Base-by-base conservation (phyloP, 2,797 vertebrate species). In the Manis pentadactyla region DNA sequence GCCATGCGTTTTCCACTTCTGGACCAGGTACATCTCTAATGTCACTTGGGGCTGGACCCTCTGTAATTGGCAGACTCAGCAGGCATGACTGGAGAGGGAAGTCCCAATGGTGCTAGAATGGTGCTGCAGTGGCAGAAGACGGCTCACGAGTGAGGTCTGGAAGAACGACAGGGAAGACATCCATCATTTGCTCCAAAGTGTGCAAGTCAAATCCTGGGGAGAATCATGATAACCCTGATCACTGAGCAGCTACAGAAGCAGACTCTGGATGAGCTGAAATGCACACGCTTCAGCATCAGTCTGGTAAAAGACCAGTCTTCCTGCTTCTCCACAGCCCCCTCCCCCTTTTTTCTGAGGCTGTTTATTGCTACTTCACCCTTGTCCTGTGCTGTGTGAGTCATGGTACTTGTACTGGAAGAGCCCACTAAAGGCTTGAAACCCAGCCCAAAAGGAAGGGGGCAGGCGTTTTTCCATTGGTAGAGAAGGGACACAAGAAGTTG, bases 161-260 rank as follows among this genome's bases (percentile, higher is more conserved):
- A 97, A 97, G 97, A 97, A 97, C 93, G 1, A 96, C 96, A 96
- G 93, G 97, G 93, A 97, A 96, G 97, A 97, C 91, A 95, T 97
- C 94, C 96, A 94, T 97, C 97, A 95, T 93, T 97, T 96, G 93
- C 96, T 96, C 96, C 96, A 92, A 97, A 97, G 97, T 96, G 94
- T 97, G 87, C 96, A 95, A 97, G 93, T 97, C 94, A 82, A 31
- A 97, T 96, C 87, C 97, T 94, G 97, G 98, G 97, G 98, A 98
- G 99, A 99, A 99, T 98, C 99, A 99, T 99, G 99, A 99, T 99
- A 98, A 98, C 98, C 71, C 98, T 99, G 98, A 98, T 99, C 97
- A 98, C 99, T 97, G 98, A 99, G 97, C 98, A 98, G 98, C 98
- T 99, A 98, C 99, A 98, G 98, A 99, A 98, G 98, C 99, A 99